These are phyloP conservation scores for Tetrax tetrax DNA, from an alignment of 2,113 vertebrate genomes.

Conservation along the genomic window DNA sequence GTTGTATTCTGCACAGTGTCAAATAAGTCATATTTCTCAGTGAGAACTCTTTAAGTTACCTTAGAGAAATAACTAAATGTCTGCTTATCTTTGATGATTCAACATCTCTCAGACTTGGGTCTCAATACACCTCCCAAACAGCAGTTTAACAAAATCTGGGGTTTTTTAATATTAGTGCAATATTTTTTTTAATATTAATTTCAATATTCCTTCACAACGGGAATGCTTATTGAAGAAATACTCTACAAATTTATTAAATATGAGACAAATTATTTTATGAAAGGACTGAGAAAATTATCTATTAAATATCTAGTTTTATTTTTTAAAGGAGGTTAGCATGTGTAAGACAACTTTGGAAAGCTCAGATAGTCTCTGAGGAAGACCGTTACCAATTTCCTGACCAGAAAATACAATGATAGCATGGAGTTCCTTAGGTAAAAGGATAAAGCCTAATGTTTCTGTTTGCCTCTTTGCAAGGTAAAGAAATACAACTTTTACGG, in stretches of 20 bases:
- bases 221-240: background rate
- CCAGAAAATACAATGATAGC: background rate
- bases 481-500: background rate
- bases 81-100: background rate
- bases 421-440: background rate
- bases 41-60: background rate
- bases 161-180: background rate
- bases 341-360: background rate
- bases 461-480: background rate
- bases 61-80: background rate
- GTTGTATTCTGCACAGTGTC: background rate
- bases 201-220: background rate
- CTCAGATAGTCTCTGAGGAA: background rate
- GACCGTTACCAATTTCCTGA: background rate
- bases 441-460: background rate
- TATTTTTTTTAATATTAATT: too few species aligned
- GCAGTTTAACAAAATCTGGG: background rate
- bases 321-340: background rate
- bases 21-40: background rate
- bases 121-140: background rate
- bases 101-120: background rate
- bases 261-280: background rate
- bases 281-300: background rate
- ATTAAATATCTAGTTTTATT: background rate
- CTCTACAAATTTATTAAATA: background rate